phyloP scores from a whole-genome alignment of 1,140 invertebrate species.

The Hylyphantes graminicola region DNA sequence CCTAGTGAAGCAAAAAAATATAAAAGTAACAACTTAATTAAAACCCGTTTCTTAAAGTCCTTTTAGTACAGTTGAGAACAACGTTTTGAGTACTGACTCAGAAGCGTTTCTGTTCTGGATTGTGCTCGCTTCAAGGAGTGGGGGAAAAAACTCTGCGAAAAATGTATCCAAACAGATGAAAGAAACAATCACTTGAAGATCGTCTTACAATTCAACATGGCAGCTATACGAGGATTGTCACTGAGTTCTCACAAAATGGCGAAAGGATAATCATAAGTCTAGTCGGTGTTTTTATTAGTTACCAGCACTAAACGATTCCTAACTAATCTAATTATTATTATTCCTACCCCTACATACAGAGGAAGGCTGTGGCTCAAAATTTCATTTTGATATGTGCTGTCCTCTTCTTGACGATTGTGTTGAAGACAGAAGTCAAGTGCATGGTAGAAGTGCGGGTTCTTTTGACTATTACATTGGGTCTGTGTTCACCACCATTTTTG shows the following conservation, averaged over 20 bases:
- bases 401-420: slow-evolving; percentile 10
- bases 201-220: neutral
- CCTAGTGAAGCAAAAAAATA: neutral
- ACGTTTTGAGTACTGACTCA: too few relatives aligned
- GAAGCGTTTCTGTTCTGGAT: too few relatives aligned
- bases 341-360: slow-evolving; percentile 43
- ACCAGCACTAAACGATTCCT: slow-evolving; percentile 6
- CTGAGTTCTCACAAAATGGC: neutral
- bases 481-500: too few relatives aligned
- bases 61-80: too few relatives aligned
- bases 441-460: neutral
- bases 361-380: neutral
- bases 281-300: slow-evolving; percentile 14
- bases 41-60: too few relatives aligned
- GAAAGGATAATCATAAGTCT: neutral
- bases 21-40: too few relatives aligned
- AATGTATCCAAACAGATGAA: too few relatives aligned
- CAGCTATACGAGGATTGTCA: neutral
- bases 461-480: neutral
- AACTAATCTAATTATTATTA: slow-evolving; percentile 17
- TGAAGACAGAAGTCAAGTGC: neutral
- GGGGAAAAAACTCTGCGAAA: too few relatives aligned
- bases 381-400: slow-evolving; percentile 50
- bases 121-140: too few relatives aligned
- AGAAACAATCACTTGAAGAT: too few relatives aligned